phyloP scores from a whole-genome alignment of 2,888 invertebrate genomes.

The Coremacera marginata region DNA sequence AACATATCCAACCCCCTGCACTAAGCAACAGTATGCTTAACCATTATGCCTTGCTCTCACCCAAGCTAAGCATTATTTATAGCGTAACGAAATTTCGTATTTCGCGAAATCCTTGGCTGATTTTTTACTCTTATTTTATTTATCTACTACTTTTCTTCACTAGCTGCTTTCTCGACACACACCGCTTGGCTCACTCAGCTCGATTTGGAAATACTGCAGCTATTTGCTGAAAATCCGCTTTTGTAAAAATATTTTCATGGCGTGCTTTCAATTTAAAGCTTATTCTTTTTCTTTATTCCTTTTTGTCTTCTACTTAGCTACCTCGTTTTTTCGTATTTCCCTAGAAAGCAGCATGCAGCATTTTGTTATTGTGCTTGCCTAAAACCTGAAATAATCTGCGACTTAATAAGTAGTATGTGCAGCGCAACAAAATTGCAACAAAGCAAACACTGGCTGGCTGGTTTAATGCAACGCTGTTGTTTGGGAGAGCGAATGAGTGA shows the following conservation, averaged over 20 bases:
- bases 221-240: slow-evolving; percentile 3
- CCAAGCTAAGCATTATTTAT: slow-evolving; percentile 31
- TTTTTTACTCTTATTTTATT: background rate
- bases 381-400: slow-evolving; percentile 34
- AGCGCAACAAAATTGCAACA: background rate
- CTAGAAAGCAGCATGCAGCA: background rate
- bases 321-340: background rate
- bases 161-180: background rate
- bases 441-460: background rate
- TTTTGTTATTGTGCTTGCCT: slow-evolving; percentile 9
- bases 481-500: background rate
- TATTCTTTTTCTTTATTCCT: background rate
- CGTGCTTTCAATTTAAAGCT: slow-evolving; percentile 10
- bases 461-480: too few species aligned
- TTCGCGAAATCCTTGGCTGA: slow-evolving; percentile 16
- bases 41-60: background rate
- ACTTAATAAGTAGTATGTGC: slow-evolving; percentile 5
- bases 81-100: slow-evolving; percentile 11
- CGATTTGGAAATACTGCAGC: background rate
- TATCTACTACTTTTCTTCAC: background rate
- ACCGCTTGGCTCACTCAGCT: background rate
- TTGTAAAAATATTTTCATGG: slow-evolving; percentile 16
- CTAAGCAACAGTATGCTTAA: too few species aligned
- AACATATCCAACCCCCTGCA: background rate
- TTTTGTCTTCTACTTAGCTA: background rate